Conservation (phyloP, 2,797 vertebrate species). For the Melanotaenia trifasciata region DNA sequence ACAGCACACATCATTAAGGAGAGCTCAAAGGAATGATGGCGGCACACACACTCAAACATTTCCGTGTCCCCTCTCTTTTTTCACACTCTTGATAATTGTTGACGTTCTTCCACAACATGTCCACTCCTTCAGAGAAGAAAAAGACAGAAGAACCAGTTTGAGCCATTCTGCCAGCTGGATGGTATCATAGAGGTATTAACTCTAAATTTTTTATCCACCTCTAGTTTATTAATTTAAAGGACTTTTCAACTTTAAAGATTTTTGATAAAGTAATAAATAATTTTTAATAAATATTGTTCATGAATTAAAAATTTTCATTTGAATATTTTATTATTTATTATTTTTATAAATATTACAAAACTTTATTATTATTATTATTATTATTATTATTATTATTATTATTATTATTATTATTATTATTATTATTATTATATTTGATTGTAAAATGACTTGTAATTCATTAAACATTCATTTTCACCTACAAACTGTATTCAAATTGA, state of each 20-base stretch:
- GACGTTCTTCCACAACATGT: constrained; percentile 15
- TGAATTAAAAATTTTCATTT: no score
- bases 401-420: no score
- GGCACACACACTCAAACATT: constrained; percentile 31
- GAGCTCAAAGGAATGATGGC: constrained; percentile 53
- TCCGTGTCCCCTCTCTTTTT: constrained; percentile 1
- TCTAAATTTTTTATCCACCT: neutral
- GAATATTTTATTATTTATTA: no score
- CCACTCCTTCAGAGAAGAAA: constrained; percentile 26
- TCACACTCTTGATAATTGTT: constrained; percentile 16
- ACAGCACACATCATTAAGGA: constrained; percentile 81
- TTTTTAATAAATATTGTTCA: no score
- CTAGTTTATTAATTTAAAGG: no score
- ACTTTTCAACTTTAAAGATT: neutral
- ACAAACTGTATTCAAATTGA: no score
- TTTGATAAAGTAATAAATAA: neutral
- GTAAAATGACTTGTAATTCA: no score
- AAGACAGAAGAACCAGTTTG: neutral
- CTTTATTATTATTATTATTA: no score
- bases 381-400: no score
- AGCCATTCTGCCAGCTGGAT: neutral
- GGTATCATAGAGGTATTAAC: neutral
- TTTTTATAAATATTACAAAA: no score
- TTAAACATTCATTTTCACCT: no score
- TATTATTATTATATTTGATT: no score